Evolutionary conservation across 2,797 vertebrate species (phyloP).

Genomic region (Amblyopsis hoosieri): DNA sequence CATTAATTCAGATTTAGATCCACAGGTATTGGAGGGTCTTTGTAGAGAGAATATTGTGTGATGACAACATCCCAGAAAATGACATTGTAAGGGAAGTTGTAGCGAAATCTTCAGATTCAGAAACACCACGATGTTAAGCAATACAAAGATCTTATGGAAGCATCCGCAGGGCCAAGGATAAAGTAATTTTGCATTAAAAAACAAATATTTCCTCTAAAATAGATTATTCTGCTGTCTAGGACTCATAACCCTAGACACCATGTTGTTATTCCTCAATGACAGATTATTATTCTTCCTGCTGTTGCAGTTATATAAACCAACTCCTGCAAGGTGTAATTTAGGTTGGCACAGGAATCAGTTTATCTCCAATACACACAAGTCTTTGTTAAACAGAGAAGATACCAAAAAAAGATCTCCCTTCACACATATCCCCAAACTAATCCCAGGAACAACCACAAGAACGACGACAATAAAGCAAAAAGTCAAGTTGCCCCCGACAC

Average conservation of each 20-base stretch:
- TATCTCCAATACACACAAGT: constrained; percentile 53
- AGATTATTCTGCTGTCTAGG: constrained; percentile 31
- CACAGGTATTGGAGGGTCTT: constrained; percentile 42
- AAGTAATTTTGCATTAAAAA: constrained; percentile 36
- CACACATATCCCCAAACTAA: constrained; percentile 61
- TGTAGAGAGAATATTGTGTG: constrained; percentile 39
- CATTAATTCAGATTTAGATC: constrained; percentile 50
- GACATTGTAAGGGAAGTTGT: constrained; percentile 58
- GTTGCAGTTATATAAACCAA: constrained; percentile 41
- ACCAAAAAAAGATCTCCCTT: constrained; percentile 48
- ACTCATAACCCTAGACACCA: constrained; percentile 47
- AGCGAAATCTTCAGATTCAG: constrained; percentile 60
- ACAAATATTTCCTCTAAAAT: constrained; percentile 34
- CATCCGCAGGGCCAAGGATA: constrained; percentile 40
- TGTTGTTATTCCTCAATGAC: constrained; percentile 81
- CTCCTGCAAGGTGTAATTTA: constrained; percentile 45
- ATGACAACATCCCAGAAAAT: constrained; percentile 31
- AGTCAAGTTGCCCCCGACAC: constrained; percentile 55
- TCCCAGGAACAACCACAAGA: constrained; percentile 72
- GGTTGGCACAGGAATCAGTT: constrained; percentile 48
- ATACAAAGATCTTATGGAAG: constrained; percentile 34
- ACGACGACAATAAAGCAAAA: constrained; percentile 75
- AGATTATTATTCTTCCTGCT: constrained; percentile 56
- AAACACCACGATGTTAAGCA: constrained; percentile 59
- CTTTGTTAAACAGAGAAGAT: constrained; percentile 60